A percentile compares a stretch with the other conserved stretches of the same genome.
phyloP scores from a whole-genome alignment of 2,888 invertebrate species.

The Hetaerina titia region DNA sequence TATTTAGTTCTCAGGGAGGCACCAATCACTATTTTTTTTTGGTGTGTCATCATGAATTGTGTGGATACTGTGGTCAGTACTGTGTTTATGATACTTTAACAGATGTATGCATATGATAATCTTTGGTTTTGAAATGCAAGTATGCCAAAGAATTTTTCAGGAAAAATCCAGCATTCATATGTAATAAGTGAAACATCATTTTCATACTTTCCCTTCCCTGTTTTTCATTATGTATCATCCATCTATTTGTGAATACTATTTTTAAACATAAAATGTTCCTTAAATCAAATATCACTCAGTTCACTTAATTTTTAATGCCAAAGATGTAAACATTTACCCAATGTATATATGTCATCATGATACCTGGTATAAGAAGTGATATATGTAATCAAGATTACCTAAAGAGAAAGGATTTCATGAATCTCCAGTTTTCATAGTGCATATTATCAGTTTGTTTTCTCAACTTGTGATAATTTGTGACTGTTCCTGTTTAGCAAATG shows the following conservation, averaged over 20 bases:
- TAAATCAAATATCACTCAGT: constrained; percentile 27
- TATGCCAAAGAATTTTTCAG: not conserved
- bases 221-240: constrained; percentile 12
- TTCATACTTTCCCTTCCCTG: constrained; percentile 32
- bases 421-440: not conserved
- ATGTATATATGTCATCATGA: constrained; percentile 26
- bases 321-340: constrained; percentile 24
- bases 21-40: constrained; percentile 14
- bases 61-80: constrained; percentile 43
- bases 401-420: not conserved
- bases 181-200: constrained; percentile 23
- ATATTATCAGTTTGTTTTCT: constrained; percentile 13
- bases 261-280: constrained; percentile 38
- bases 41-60: constrained; percentile 36
- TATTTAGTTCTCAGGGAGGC: constrained; percentile 57
- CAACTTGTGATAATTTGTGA: constrained; percentile 30
- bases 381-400: not conserved
- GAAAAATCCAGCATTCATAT: constrained; percentile 21
- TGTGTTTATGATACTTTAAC: constrained; percentile 44
- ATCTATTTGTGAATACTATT: constrained; percentile 59
- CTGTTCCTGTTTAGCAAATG: constrained; percentile 4
- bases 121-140: constrained; percentile 30
- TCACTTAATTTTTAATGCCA: constrained; percentile 53
- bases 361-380: constrained; percentile 22
- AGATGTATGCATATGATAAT: not conserved